Percentiles rank a stretch among this genome's conserved stretches.
phyloP scores from a whole-genome alignment of 37 sponge, comb jelly and placozoan species.

The Eunapius fragilis region DNA sequence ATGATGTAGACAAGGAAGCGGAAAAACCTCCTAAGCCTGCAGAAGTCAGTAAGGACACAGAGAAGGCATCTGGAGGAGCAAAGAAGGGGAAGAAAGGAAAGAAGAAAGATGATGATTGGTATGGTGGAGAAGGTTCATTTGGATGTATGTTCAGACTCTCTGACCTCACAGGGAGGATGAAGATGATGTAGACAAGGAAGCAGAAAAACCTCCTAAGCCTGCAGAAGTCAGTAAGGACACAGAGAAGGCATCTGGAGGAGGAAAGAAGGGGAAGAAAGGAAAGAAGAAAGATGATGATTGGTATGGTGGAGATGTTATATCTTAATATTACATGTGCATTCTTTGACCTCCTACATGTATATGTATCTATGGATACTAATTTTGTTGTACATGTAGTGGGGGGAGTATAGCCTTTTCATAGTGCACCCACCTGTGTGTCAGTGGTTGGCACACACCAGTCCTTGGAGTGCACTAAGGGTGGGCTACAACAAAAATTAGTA shows the following conservation, averaged over 20 bases:
- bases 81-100: background rate
- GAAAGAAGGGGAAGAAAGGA: slow-evolving; percentile 50
- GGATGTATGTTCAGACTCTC: background rate
- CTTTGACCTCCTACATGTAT: too few relatives aligned
- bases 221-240: background rate
- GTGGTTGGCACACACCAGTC: too few relatives aligned
- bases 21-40: background rate
- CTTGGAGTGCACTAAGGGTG: too few relatives aligned
- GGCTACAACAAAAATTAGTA: too few relatives aligned
- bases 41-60: background rate
- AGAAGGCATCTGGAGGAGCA: background rate
- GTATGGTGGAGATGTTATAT: background rate
- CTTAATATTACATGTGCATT: background rate
- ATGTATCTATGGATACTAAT: too few relatives aligned
- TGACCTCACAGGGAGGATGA: background rate
- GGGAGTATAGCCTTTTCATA: too few relatives aligned
- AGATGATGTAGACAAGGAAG: background rate
- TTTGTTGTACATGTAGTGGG: too few relatives aligned
- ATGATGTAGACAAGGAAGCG: background rate
- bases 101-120: slow-evolving; percentile 6
- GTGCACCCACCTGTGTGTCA: too few relatives aligned
- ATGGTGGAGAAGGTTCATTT: background rate
- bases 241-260: slow-evolving; percentile 2
- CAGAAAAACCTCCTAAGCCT: background rate
- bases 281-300: slow-evolving; percentile 29